Conservation (phyloP, 1,140 invertebrate species). For the Drosophila gunungcola region DNA sequence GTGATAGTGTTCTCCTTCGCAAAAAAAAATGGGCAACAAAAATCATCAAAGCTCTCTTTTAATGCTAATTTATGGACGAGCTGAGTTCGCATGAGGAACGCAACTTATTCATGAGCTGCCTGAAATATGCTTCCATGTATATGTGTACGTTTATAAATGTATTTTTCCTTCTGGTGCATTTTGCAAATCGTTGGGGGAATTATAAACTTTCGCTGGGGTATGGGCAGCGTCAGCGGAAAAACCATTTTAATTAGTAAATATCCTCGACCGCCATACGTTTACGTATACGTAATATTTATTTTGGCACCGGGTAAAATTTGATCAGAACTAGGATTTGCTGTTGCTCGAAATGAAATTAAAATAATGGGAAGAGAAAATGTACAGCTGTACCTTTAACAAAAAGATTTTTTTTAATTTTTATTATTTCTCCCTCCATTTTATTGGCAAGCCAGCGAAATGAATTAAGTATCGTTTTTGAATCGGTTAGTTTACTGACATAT, state of each 20-base stretch:
- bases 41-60: conserved; percentile 65
- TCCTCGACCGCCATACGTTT: conserved; percentile 23
- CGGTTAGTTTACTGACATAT: too few relatives aligned
- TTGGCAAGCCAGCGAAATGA: too few relatives aligned
- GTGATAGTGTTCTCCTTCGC: conserved; percentile 63
- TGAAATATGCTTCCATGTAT: conserved; percentile 44
- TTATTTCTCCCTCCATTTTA: too few relatives aligned
- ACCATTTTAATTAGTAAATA: conserved; percentile 78
- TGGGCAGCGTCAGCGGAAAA: conserved; percentile 62
- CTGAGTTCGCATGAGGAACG: conserved; percentile 53
- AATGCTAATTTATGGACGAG: conserved; percentile 75
- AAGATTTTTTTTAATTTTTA: background rate
- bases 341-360: background rate
- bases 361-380: background rate
- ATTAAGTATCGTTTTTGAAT: too few relatives aligned
- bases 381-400: background rate
- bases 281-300: conserved; percentile 70
- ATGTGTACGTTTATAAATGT: conserved; percentile 23
- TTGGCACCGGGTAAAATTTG: conserved; percentile 6
- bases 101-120: conserved; percentile 75
- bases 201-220: conserved; percentile 33
- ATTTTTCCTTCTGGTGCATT: conserved; percentile 47
- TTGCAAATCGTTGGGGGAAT: conserved; percentile 69
- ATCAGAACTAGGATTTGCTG: background rate
- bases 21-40: conserved; percentile 26